Evolutionary conservation across 1,140 invertebrate genomes (phyloP), one percentile per base, ranked within the genome.

Genomic region (Bombus difficillimus): DNA sequence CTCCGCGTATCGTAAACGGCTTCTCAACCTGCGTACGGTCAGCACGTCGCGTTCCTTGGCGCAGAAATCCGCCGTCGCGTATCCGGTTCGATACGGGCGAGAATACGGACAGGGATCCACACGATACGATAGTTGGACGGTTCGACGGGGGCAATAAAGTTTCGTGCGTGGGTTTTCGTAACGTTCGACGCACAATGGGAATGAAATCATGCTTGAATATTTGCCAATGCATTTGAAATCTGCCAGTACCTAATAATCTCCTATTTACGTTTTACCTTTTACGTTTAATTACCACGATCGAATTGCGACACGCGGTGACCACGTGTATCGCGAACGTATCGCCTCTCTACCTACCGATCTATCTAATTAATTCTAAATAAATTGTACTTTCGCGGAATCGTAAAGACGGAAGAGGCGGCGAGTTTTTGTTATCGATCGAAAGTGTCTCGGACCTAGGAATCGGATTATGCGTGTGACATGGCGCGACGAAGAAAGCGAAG

Each of bases 171-270:
- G 68, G 86, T 59, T 85, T 78, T 85, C 28, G 72, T 73, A 66
- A 77, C 62, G 39, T 66, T 41, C 66, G 13, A 73, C 43, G 28
- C 18, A 69, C 34, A 74, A 59, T 73, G 37, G 9, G 10, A 73
- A 78, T 78, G 83, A 88, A 47, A 79, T 89, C 86, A 69, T 59
- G 47, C 9, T 1, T 28, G 15, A 78, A 81, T 62, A 34, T 87
- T 81, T 85, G 47, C 53, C 25, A 72, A 73, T 78, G 2, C 4
- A 0, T 73, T 39, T 0, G 47, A 22, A 34, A 83, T 22, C 28
- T 5, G 13, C 15, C 66, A 10, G 1, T 25, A n/a, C 12, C 34
- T 28, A 18, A 59, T 13, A 22, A 62, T 41, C 13, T 62, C 25
- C 68, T 53, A 22, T 53, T 53, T 22, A 53, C 18, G 47, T 53